Evolutionary conservation across 2,113 vertebrate genomes (phyloP).

Genomic region (Pygoscelis antarcticus): DNA sequence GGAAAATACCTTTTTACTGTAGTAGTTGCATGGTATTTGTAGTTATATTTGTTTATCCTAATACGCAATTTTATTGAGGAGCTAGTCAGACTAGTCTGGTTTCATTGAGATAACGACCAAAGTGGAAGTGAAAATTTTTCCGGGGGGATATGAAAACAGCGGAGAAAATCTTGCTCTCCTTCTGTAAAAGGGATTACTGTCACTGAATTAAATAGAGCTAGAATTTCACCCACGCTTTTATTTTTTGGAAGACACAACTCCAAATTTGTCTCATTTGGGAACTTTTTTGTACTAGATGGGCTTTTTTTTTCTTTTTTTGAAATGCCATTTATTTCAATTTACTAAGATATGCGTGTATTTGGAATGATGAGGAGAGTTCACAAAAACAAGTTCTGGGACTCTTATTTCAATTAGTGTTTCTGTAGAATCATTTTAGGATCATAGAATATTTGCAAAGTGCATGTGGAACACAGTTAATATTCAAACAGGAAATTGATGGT

Average conservation of each 20-base stretch:
- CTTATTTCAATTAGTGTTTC: not conserved
- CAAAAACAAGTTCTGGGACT: not conserved
- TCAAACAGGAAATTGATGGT: not conserved
- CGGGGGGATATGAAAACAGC: rapidly evolving
- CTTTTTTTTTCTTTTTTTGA: not conserved
- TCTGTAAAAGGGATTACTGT: not conserved
- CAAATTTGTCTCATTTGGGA: not conserved
- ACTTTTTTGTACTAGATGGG: not conserved
- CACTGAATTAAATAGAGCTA: not conserved
- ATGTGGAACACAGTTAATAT: not conserved
- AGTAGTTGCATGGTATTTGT: not conserved
- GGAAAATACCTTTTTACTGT: not conserved
- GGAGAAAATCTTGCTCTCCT: not conserved
- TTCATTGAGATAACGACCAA: not conserved
- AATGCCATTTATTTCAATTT: not conserved
- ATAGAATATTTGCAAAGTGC: not conserved
- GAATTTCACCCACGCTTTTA: not conserved
- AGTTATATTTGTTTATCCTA: not conserved
- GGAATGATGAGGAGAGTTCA: not conserved
- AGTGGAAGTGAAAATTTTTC: not conserved
- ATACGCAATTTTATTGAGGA: rapidly evolving
- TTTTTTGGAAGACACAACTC: not conserved
- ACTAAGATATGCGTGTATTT: not conserved
- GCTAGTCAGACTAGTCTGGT: not conserved
- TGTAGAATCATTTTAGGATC: not conserved